Conservation (phyloP, 2,888 invertebrate genomes). For the Melanophora roralis region DNA sequence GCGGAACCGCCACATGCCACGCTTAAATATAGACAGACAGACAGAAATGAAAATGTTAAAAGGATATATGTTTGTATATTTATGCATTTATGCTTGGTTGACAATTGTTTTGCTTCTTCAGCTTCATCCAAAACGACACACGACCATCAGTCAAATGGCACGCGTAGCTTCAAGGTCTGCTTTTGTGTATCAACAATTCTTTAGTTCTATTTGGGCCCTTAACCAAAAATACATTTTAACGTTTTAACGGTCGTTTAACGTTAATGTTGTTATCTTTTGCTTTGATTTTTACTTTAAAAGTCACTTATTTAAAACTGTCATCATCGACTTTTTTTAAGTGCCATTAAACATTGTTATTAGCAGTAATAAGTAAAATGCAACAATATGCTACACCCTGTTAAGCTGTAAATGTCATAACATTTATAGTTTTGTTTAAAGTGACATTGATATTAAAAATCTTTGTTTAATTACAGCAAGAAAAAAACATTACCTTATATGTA, state of each 20-base stretch:
- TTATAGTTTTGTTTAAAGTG: background rate
- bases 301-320: slow-evolving; percentile 61
- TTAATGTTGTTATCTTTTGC: slow-evolving; percentile 10
- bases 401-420: too few species aligned
- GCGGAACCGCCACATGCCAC: slow-evolving; percentile 63
- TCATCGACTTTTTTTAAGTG: slow-evolving; percentile 54
- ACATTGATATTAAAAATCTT: background rate
- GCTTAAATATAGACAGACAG: slow-evolving; percentile 33
- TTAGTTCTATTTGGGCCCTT: background rate
- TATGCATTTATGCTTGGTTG: background rate
- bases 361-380: background rate
- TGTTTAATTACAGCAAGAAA: too few species aligned
- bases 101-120: slow-evolving; percentile 27
- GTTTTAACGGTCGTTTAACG: background rate
- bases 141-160: slow-evolving; percentile 64
- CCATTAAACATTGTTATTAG: slow-evolving; percentile 60
- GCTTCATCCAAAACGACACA: slow-evolving; percentile 52
- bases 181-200: background rate
- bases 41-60: background rate
- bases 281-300: slow-evolving; percentile 52
- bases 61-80: background rate
- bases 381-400: too few species aligned
- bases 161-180: slow-evolving; percentile 59
- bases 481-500: too few species aligned
- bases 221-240: background rate